Evolutionary conservation across 2,113 vertebrate species (phyloP).

Genomic region (Deroptyus accipitrinus): DNA sequence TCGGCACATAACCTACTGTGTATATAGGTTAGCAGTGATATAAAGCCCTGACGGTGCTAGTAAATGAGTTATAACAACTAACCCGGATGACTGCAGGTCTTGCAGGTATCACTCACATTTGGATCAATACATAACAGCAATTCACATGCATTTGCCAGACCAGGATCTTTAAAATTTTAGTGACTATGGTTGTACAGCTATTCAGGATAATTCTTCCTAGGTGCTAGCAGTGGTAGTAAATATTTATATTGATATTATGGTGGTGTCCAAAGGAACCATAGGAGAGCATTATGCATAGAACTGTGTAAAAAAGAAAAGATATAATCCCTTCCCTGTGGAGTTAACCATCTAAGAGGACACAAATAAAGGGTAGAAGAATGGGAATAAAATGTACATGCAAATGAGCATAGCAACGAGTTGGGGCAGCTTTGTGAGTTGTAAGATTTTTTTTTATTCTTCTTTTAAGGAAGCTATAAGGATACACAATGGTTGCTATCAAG

Average conservation of each 20-base stretch:
- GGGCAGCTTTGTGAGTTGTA: not conserved
- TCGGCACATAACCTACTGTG: fast-evolving
- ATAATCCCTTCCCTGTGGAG: conserved; percentile 43
- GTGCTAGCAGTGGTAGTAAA: not conserved
- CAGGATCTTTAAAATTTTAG: not conserved
- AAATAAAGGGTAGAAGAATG: conserved; percentile 17
- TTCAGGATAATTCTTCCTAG: not conserved
- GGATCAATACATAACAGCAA: not conserved
- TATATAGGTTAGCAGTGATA: not conserved
- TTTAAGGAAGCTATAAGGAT: not conserved
- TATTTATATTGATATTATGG: conserved; percentile 36
- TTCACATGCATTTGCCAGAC: not conserved
- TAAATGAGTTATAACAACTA: not conserved
- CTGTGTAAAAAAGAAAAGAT: not conserved
- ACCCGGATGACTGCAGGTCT: not conserved
- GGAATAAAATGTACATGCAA: conserved; percentile 37
- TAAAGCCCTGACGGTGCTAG: not conserved
- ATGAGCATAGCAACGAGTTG: not conserved
- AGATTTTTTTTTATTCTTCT: not conserved
- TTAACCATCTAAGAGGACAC: conserved; percentile 34
- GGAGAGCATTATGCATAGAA: not conserved
- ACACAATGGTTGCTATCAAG: not conserved
- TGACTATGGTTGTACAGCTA: not conserved
- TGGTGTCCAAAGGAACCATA: conserved; percentile 21
- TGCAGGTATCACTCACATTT: not conserved